Conservation (phyloP, 1,140 invertebrate species). For the Drosophila simulans region DNA sequence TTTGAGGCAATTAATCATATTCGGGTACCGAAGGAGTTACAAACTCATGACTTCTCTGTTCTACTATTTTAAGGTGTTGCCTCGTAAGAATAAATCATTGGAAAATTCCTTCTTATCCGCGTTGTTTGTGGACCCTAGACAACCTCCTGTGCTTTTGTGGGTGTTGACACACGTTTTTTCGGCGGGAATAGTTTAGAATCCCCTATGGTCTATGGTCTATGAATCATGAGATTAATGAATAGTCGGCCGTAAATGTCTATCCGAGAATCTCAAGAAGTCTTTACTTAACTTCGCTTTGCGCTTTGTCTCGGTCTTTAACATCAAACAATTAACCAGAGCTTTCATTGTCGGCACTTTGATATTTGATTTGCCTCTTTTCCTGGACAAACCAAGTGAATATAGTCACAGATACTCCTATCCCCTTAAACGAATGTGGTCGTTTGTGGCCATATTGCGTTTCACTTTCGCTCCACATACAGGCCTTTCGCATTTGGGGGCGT, state of each 20-base stretch:
- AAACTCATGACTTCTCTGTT: conserved; percentile 49
- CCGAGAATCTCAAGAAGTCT: conserved; percentile 50
- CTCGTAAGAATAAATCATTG: conserved; percentile 69
- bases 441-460: conserved; percentile 79
- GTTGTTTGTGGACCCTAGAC: conserved; percentile 24
- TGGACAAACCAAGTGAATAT: conserved; percentile 5
- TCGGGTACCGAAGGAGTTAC: conserved; percentile 38
- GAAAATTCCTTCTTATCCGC: conserved; percentile 28
- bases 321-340: conserved; percentile 42
- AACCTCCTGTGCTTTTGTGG: conserved; percentile 71
- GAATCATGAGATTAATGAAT: conserved; percentile 73
- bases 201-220: conserved; percentile 36
- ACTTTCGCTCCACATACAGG: conserved; percentile 70
- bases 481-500: conserved; percentile 60
- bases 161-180: conserved; percentile 67
- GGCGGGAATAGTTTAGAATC: conserved; percentile 15
- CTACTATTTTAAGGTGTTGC: conserved; percentile 76
- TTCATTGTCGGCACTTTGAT: conserved; percentile 42
- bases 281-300: conserved; percentile 4
- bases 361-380: conserved; percentile 36
- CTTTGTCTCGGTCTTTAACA: conserved; percentile 30
- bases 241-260: conserved; percentile 58
- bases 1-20: conserved; percentile 67
- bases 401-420: conserved; percentile 5
- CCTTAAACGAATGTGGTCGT: conserved; percentile 16